Evolutionary conservation across 92 coral and sea anemone genomes (phyloP).

Genomic region (Plumapathes pennacea): DNA sequence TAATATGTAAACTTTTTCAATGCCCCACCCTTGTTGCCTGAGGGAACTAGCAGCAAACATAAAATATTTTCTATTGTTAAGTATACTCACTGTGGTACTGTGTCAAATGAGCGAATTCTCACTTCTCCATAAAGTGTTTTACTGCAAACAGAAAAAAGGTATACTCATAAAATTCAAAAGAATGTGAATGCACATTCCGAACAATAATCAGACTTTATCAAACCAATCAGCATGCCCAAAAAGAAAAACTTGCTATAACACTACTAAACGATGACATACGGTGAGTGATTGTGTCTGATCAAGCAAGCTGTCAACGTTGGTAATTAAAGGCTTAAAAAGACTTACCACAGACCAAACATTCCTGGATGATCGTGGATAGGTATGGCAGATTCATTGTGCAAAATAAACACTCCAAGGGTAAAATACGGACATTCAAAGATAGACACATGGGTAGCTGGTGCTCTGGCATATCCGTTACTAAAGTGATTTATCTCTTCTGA

Average conservation of each 20-base stretch:
- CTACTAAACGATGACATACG: no score
- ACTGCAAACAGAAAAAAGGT: slow-evolving; percentile 34
- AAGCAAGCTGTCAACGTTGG: no score
- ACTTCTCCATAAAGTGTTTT: slow-evolving; percentile 83
- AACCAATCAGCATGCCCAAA: slow-evolving; percentile 1
- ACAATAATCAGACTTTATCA: slow-evolving; percentile 29
- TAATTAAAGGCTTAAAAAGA: no score
- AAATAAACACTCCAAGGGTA: slow-evolving; percentile 87
- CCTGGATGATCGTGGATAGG: slow-evolving; percentile 98
- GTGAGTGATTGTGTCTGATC: no score
- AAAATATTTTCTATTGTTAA: no score
- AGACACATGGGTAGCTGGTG: slow-evolving; percentile 82
- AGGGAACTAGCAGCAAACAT: no score
- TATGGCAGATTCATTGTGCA: slow-evolving; percentile 69
- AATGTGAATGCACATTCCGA: no score
- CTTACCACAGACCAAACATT: slow-evolving; percentile 95
- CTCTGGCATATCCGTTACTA: slow-evolving; percentile 38
- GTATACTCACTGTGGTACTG: slow-evolving; percentile 19
- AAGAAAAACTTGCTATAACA: not conserved
- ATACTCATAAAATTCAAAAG: no score
- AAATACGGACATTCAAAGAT: slow-evolving; percentile 86
- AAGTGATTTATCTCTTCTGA: slow-evolving; percentile 8
- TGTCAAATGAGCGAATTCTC: slow-evolving; percentile 29
- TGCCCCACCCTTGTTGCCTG: no score
- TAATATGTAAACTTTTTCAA: no score